A percentile compares a stretch with the other conserved stretches of the same genome.
Conservation (phyloP, 2,888 invertebrate species). For the Prionchulus punctatus region DNA sequence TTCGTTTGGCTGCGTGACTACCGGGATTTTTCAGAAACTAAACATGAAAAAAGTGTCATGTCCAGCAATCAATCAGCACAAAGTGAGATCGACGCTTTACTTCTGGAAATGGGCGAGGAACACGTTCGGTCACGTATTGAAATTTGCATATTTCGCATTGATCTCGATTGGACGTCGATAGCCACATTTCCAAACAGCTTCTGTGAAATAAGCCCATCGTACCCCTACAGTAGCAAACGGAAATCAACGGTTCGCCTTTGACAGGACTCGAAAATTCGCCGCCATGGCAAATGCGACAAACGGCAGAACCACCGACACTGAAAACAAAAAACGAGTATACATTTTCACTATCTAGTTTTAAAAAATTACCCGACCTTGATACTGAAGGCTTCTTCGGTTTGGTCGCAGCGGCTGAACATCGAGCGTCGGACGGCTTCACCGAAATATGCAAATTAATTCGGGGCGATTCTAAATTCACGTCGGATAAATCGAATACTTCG, state of each 20-base stretch:
- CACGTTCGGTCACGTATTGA: conserved; percentile 47
- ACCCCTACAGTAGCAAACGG: conserved; percentile 47
- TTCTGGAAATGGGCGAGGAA: conserved; percentile 36
- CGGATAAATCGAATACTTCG: too few relatives aligned
- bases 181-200: conserved; percentile 56
- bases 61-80: not conserved
- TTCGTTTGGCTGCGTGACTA: conserved; percentile 34
- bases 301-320: conserved; percentile 15
- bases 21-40: conserved; percentile 45
- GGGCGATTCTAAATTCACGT: too few relatives aligned
- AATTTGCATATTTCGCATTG: conserved; percentile 57
- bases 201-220: conserved; percentile 56
- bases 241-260: conserved; percentile 38
- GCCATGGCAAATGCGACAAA: conserved; percentile 43
- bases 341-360: too few relatives aligned
- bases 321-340: too few relatives aligned
- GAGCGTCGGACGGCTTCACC: too few relatives aligned
- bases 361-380: too few relatives aligned
- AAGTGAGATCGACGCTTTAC: conserved; percentile 22
- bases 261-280: conserved; percentile 31
- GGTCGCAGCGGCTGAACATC: too few relatives aligned
- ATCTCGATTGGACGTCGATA: conserved; percentile 50
- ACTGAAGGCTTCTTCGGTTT: too few relatives aligned
- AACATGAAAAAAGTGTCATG: conserved; percentile 11
- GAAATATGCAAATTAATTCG: too few relatives aligned